A percentile compares a stretch with the other conserved stretches of the same genome.
Evolutionary conservation across 2,888 invertebrate species (phyloP).

Genomic region (Drosophila tripunctata): DNA sequence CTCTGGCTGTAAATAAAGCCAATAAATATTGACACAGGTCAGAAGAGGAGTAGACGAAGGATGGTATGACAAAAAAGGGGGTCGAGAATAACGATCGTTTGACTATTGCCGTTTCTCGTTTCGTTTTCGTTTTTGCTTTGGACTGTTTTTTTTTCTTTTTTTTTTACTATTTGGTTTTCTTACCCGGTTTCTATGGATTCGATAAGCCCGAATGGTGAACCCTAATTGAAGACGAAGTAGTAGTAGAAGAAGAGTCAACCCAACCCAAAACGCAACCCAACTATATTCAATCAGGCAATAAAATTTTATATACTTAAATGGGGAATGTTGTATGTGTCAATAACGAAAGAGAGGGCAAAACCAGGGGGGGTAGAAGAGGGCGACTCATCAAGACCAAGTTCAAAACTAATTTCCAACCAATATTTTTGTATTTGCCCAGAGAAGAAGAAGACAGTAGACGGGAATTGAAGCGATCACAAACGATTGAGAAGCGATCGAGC

Average conservation of each 20-base stretch:
- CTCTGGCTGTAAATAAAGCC: conserved; percentile 69
- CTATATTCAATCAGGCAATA: conserved; percentile 76
- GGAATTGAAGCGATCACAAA: conserved; percentile 12
- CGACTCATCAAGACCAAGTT: conserved; percentile 59
- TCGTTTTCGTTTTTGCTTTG: conserved; percentile 33
- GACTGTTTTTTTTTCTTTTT: too few relatives aligned
- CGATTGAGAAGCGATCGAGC: conserved; percentile 42
- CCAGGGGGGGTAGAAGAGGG: background rate
- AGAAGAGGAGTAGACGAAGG: conserved; percentile 35
- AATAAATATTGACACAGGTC: conserved; percentile 79
- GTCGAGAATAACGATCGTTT: conserved; percentile 46
- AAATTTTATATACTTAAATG: conserved; percentile 51
- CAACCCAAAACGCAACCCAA: conserved; percentile 46
- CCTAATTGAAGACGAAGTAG: conserved; percentile 57
- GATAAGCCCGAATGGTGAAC: conserved; percentile 72
- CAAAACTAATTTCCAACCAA: conserved; percentile 65
- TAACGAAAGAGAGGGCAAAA: background rate
- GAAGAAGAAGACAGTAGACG: conserved; percentile 21
- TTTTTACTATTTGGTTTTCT: conserved; percentile 35
- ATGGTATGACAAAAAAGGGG: conserved; percentile 16
- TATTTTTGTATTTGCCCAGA: conserved; percentile 22
- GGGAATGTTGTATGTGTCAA: conserved; percentile 51
- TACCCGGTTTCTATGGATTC: conserved; percentile 48
- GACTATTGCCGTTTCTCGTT: conserved; percentile 60
- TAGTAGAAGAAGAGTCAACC: conserved; percentile 32